phyloP scores from a whole-genome alignment of 2,888 invertebrate species.

The Eristalis pertinax region DNA sequence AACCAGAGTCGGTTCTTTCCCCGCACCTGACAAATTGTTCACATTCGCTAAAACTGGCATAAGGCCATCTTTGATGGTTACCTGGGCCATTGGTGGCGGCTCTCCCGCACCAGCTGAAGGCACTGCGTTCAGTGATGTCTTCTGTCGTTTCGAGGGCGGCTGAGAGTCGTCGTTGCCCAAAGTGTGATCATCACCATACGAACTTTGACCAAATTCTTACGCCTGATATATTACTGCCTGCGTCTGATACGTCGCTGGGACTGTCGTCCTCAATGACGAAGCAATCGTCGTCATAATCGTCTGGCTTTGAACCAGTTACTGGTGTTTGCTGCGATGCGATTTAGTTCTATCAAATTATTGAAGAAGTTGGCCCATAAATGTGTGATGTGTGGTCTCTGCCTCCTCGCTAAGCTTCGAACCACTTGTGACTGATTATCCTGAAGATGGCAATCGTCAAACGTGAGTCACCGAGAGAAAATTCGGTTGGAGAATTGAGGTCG shows the following conservation, averaged over 20 bases:
- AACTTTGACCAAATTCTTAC: constrained; percentile 80
- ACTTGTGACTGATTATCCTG: too few relatives aligned
- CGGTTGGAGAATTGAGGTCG: too few relatives aligned
- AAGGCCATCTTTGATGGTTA: constrained; percentile 81
- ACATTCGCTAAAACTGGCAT: constrained; percentile 73
- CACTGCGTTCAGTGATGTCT: constrained; percentile 53
- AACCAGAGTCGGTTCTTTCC: constrained; percentile 88
- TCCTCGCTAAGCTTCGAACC: too few relatives aligned
- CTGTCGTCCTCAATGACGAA: constrained; percentile 83
- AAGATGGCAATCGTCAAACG: too few relatives aligned
- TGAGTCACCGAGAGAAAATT: too few relatives aligned
- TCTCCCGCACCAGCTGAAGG: not conserved
- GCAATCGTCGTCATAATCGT: constrained; percentile 82
- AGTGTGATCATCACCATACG: constrained; percentile 82
- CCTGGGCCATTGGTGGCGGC: constrained; percentile 73
- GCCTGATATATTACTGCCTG: constrained; percentile 75
- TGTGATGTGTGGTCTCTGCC: too few relatives aligned
- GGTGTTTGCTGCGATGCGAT: too few relatives aligned
- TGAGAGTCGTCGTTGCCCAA: constrained; percentile 82
- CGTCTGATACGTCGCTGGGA: constrained; percentile 73
- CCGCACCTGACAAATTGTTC: constrained; percentile 79
- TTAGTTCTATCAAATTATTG: too few relatives aligned
- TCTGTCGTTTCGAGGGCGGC: constrained; percentile 78
- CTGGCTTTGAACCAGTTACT: constrained; percentile 72
- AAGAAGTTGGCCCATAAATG: too few relatives aligned